Evolutionary conservation across 1,140 invertebrate genomes (phyloP), one percentile per base, ranked within the genome.

Genomic region (Phymastichus coffea): DNA sequence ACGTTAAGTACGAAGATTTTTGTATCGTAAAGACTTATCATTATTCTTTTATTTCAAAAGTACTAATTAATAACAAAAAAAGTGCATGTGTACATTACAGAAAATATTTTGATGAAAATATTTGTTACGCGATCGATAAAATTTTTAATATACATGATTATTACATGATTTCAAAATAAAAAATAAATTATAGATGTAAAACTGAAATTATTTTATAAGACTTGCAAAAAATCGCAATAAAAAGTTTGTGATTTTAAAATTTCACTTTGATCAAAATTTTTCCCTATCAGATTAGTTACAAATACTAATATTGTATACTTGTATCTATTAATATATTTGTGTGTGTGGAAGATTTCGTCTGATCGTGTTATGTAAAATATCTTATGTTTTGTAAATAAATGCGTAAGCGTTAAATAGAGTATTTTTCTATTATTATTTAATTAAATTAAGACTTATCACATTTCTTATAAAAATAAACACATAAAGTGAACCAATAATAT

Each of bases 321-420:
- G 17, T 35, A 47, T 20, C 37, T 54, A 51, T 54, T 38, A 55
- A 51, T 55, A 35, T 35, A 55, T 40, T 46, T 28, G 38, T 44
- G 33, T 17, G 35, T 52, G 35, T 52, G 53, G 57, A 56, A 53
- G 59, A 56, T 51, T 44, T 56, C 35, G 35, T 54, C 10, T 41
- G 38, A 49, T 4, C 37, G 61, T 54, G 57, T 62, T 55, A 23
- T 62, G 41, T 62, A 62, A 57, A 52, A 56, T 61, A 56, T 51
- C 47, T 48, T 59, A 58, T 55, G 55, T 46, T n/a, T 40, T 47
- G 63, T 59, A 63, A 62, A 66, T 65, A 62, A 66, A 68, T 47
- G 54, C 52, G 58, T 53, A 57, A 58, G 46, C 38, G 56, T 55
- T 46, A 33, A 54, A 57, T 35, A 55, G 38, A 54, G 37, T 30